Conservation (phyloP, 1,140 invertebrate genomes). For the Diprion similis region DNA sequence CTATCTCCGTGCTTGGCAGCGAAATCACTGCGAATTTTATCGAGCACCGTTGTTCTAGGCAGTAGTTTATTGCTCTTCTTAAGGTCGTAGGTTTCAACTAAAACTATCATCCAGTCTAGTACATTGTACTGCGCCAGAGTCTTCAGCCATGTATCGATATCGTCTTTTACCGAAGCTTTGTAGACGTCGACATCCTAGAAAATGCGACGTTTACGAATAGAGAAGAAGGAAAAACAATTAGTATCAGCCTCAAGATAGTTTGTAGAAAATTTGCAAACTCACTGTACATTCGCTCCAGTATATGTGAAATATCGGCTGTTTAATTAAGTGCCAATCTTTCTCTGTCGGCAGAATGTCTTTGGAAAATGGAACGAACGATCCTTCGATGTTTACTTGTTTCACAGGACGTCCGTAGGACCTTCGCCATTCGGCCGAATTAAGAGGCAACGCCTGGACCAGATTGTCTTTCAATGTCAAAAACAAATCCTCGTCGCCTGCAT, state of each 20-base stretch:
- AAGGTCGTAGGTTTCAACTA: conserved; percentile 92
- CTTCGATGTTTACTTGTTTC: conserved; percentile 84
- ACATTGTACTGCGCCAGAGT: conserved; percentile 77
- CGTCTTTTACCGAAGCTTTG: conserved; percentile 84
- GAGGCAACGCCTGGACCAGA: conserved; percentile 79
- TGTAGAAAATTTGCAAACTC: conserved; percentile 49
- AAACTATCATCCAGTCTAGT: conserved; percentile 91
- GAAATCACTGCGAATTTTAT: conserved; percentile 95
- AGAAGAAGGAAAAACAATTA: background rate
- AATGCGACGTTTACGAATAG: background rate
- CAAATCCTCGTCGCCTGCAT: conserved; percentile 86
- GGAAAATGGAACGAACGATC: conserved; percentile 84
- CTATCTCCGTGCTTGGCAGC: conserved; percentile 86
- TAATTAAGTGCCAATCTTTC: conserved; percentile 77
- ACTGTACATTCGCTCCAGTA: conserved; percentile 95
- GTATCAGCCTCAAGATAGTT: conserved; percentile 3
- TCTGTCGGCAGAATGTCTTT: conserved; percentile 73
- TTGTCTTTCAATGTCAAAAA: conserved; percentile 83
- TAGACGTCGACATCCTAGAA: conserved; percentile 90
- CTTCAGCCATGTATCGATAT: conserved; percentile 88
- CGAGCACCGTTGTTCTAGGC: conserved; percentile 90
- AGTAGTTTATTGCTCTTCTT: conserved; percentile 91
- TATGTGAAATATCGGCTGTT: conserved; percentile 91
- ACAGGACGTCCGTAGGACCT: conserved; percentile 81
- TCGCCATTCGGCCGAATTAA: conserved; percentile 89